Evolutionary conservation across 2,888 invertebrate genomes (phyloP), one percentile per base, ranked within the genome.

Genomic region (Clistopyga incitator): DNA sequence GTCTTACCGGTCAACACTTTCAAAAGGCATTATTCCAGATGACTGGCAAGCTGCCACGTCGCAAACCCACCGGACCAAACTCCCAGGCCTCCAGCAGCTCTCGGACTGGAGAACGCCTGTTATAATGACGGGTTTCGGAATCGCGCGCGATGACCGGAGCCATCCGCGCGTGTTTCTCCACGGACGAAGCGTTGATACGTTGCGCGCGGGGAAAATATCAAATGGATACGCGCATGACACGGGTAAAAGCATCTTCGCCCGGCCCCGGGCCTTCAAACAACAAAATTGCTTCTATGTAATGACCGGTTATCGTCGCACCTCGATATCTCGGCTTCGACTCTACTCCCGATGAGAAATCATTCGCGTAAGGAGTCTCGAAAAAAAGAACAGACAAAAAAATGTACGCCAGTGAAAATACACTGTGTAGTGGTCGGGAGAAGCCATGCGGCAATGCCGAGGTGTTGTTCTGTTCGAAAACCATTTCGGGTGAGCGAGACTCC

Each of bases 101-200:
- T 79, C 65, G 8, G 47, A 54, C 65, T 25, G 42, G 59, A 54
- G 47, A 72, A 61, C 88, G 90, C 86, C 85, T 84, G 83, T 80
- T 80, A 85, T 90, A 90, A 90, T 90, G 88, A 90, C 78, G 87
- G 90, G 90, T 89, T 89, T 88, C 80, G 86, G 50, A 75, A 75
- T 75, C 75, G 34, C 50, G 29, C 61, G 67, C 52, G 68, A 65
- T 29, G 71, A 80, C 72, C 59, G 34, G 15, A 54, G 50, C 78
- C 61, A 45, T 70, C 56, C 77, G 70, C 45, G 65, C 23, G 34
- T 54, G 70, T 61, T 80, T 42, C 64, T 70, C 74, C 50, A 67
- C 45, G 47, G 42, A 15, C 38, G 56, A 25, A 3, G 56, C 23
- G 56, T 23, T 23, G 56, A 56, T 56, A 11, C 13, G 25, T 56